Percentiles rank a stretch among this genome's conserved stretches.
These are phyloP conservation scores for Xanthia icteritia DNA, from an alignment of 2,888 invertebrate species.

Conservation along the genomic window DNA sequence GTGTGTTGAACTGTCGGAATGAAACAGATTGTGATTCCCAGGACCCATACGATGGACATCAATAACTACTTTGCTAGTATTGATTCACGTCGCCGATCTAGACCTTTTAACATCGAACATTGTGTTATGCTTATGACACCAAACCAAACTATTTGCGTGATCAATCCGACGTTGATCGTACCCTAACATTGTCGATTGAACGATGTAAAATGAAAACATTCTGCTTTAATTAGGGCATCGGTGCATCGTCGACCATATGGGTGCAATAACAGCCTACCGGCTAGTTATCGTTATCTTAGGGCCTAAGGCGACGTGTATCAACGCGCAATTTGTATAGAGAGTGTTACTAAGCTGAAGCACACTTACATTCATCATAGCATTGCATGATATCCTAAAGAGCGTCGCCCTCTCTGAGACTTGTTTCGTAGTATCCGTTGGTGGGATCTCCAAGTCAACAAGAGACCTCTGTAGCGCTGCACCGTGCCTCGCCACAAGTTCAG, in stretches of 20 bases:
- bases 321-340: background rate
- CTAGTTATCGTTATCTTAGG: background rate
- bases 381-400: slow-evolving; percentile 98
- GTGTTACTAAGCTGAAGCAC: background rate
- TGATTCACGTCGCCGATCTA: background rate
- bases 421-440: slow-evolving; percentile 94
- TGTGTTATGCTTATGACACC: background rate
- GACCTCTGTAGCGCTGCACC: slow-evolving; percentile 95
- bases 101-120: background rate
- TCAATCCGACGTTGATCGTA: background rate
- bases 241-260: no score
- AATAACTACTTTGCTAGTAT: background rate
- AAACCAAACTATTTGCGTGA: background rate
- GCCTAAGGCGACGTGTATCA: background rate
- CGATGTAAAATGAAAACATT: background rate
- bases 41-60: background rate
- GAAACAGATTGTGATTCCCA: background rate
- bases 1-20: no score
- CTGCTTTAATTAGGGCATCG: background rate
- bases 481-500: slow-evolving; percentile 97
- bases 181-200: background rate
- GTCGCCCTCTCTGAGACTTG: slow-evolving; percentile 98
- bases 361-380: slow-evolving; percentile 97
- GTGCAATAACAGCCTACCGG: background rate
- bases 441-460: slow-evolving; percentile 94